Evolutionary conservation across 1,140 invertebrate genomes (phyloP).

Genomic region (Globodera rostochiensis): DNA sequence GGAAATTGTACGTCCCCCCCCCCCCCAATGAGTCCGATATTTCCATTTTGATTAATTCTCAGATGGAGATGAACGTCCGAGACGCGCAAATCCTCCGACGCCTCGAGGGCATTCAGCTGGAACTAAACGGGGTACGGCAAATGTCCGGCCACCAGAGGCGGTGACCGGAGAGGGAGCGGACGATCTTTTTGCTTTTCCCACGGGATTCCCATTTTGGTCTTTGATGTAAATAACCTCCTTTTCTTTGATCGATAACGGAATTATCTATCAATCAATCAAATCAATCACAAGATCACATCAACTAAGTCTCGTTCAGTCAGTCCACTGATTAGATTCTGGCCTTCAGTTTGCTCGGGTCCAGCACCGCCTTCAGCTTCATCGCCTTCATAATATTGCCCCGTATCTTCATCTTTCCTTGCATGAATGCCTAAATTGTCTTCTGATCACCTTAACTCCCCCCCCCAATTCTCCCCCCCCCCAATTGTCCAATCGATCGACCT

Average conservation of each 20-base stretch:
- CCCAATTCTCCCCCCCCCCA: too few relatives aligned
- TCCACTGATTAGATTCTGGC: constrained; percentile 46
- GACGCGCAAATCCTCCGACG: constrained; percentile 43
- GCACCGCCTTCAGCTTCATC: constrained; percentile 83
- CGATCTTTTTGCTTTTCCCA: too few relatives aligned
- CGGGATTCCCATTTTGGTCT: neutral
- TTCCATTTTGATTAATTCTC: constrained; percentile 20
- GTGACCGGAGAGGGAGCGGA: neutral
- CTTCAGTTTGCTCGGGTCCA: constrained; percentile 63
- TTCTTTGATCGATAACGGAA: too few relatives aligned
- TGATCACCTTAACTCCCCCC: constrained; percentile 19
- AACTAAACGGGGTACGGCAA: constrained; percentile 33
- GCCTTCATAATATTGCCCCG: constrained; percentile 75
- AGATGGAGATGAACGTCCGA: constrained; percentile 39
- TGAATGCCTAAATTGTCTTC: constrained; percentile 77
- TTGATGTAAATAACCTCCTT: neutral
- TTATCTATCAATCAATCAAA: neutral
- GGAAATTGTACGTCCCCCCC: constrained; percentile 38
- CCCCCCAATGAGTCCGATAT: neutral
- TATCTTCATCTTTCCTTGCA: constrained; percentile 74
- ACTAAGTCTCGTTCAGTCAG: neutral
- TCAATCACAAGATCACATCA: neutral
- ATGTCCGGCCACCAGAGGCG: neutral
- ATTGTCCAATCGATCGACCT: constrained; percentile 76
- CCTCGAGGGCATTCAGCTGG: constrained; percentile 36